These are phyloP conservation scores for Entomobrya proxima DNA, from an alignment of 2,888 invertebrate genomes.

Conservation along the genomic window DNA sequence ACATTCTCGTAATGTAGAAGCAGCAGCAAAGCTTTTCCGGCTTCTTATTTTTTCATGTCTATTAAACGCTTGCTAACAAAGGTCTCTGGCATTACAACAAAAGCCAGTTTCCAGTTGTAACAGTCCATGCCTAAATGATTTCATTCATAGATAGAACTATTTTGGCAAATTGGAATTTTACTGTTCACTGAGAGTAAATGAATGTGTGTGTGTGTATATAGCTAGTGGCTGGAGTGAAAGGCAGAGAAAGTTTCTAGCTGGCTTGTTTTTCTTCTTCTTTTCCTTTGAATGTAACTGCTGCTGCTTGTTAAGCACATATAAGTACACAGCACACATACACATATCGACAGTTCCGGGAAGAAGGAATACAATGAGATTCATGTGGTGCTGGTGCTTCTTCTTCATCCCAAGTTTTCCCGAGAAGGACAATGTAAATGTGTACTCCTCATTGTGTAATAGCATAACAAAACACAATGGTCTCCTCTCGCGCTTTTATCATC, in stretches of 20 bases:
- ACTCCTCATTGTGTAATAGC: conserved; percentile 13
- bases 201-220: no score
- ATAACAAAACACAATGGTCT: conserved; percentile 33
- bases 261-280: not conserved
- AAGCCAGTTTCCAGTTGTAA: no score
- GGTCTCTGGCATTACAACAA: not conserved
- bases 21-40: no score
- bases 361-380: not conserved
- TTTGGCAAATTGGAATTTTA: conserved; percentile 60
- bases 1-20: no score
- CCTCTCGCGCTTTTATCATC: conserved; percentile 19
- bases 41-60: not conserved
- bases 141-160: conserved; percentile 48
- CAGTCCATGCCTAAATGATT: not conserved
- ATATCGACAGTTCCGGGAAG: no score
- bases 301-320: no score
- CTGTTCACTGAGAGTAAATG: conserved; percentile 20
- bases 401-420: not conserved
- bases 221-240: not conserved
- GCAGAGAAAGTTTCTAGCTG: not conserved
- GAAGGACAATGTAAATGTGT: not conserved
- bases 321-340: no score
- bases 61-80: conserved; percentile 2
- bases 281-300: no score
- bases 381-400: not conserved